Base-by-base conservation (phyloP, 1,140 invertebrate species). In the Coboldia fuscipes region DNA sequence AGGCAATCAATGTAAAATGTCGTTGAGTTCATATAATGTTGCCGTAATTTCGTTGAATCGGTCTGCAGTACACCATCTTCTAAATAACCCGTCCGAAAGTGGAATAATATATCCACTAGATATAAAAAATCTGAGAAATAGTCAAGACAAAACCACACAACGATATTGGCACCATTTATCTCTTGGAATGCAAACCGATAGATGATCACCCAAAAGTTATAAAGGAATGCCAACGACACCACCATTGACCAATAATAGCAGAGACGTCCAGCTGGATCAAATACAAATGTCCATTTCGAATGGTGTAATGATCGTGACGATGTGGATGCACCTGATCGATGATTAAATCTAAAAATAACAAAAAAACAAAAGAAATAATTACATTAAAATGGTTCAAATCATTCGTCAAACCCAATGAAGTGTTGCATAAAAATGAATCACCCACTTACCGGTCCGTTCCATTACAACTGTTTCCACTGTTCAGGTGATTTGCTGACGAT, bases 201-300 rank as follows among this genome's bases (percentile, higher is more conserved):
- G 47, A 94, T 90, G 60, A 96, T 89, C 49, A 94, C 88, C 92
- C 89, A 94, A 51, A 97, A 93, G 62, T 97, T 97, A 66, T 97
- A 97, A 37, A 97, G 73, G 61, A 97, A 97, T 44, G 92, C 92
- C 43, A 97, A 67, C 35, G 89, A 94, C 23, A 97, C 92, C 24
- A 97, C 82, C 75, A 92, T 85, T 41, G 84, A 89, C 86, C 86
- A 92, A 51, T 92, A 90, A 61, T 92, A 92, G 60, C 83, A 90
- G 17, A 90, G 68, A 21, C 84, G 67, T 40, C 85, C 85, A 34
- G 84, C 82, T 12, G 80, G 81, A 62, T 90, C 84, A 56, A 89
- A 89, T 28, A 88, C 85, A 57, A 92, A 89, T 20, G 82, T 84
- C 76, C 83, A 85, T 45, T 80, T 75, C 36, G 17, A 9, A 10